Percentiles rank a stretch among this genome's conserved stretches.
phyloP scores from a whole-genome alignment of 2,888 invertebrate species.

The Drosophila prostipennis region DNA sequence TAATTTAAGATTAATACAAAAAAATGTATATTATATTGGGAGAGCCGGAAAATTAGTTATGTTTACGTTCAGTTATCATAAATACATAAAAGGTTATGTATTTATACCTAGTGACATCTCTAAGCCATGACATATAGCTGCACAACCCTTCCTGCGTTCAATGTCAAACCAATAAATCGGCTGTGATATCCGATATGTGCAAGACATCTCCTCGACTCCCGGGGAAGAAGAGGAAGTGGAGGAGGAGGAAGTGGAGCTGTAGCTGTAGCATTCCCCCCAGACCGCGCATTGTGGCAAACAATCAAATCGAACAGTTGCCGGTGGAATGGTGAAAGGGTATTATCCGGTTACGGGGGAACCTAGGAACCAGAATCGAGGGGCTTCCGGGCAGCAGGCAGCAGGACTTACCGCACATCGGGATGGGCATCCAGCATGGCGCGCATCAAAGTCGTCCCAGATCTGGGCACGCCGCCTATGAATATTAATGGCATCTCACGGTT shows the following conservation, averaged over 20 bases:
- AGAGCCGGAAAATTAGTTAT: too few relatives aligned
- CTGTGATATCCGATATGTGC: conserved; percentile 11
- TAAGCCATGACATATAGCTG: too few relatives aligned
- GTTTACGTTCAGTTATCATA: too few relatives aligned
- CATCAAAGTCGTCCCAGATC: conserved; percentile 98
- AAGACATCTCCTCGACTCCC: conserved; percentile 1
- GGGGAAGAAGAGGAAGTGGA: not conserved
- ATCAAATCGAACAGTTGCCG: conserved; percentile 32
- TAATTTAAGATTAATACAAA: not conserved
- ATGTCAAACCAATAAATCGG: conserved; percentile 5
- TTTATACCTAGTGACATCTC: too few relatives aligned
- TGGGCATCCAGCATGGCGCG: conserved; percentile 99
- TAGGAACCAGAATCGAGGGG: not conserved
- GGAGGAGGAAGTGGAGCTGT: conserved; percentile 5
- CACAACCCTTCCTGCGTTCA: not conserved
- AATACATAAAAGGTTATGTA: too few relatives aligned
- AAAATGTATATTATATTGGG: too few relatives aligned
- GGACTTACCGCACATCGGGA: conserved; percentile 92
- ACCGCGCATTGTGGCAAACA: conserved; percentile 32
- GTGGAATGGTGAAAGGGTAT: conserved; percentile 11
- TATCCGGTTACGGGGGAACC: conserved; percentile 15
- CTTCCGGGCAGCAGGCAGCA: not conserved
- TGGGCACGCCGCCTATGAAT: conserved; percentile 98
- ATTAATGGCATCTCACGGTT: conserved; percentile 96
- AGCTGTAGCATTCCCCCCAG: conserved; percentile 1